Percentiles rank a stretch among this genome's conserved stretches.
phyloP scores from a whole-genome alignment of 2,113 vertebrate genomes.

The Centropristis striata region DNA sequence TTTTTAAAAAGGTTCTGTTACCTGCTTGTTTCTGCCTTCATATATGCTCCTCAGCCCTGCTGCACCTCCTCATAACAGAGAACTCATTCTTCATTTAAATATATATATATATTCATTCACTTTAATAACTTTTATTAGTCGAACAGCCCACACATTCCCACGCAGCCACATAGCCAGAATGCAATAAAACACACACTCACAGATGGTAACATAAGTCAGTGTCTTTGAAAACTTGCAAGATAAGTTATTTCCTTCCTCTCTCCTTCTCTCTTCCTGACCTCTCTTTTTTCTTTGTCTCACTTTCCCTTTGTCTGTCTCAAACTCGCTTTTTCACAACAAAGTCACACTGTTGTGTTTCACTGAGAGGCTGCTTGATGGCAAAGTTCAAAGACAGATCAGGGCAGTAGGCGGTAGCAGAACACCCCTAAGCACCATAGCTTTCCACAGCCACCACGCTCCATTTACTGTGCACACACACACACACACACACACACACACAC shows the following conservation, averaged over 20 bases:
- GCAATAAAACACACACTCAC: conserved; percentile 14
- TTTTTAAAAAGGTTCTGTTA: not conserved
- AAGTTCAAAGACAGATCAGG: conserved; percentile 58
- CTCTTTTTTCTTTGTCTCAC: conserved; percentile 18
- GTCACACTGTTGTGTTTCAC: conserved; percentile 33
- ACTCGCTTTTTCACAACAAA: conserved; percentile 28
- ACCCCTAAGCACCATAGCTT: conserved; percentile 39
- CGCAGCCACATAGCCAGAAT: not conserved
- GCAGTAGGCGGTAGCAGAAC: conserved; percentile 50
- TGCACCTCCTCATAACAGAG: not conserved
- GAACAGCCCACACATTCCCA: conserved; percentile 17
- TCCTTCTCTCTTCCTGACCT: conserved; percentile 3
- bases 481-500: not conserved
- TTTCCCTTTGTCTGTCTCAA: conserved; percentile 29
- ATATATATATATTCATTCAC: not conserved
- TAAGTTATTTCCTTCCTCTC: conserved; percentile 20
- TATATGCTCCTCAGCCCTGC: not conserved
- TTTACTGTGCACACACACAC: conserved; percentile 20
- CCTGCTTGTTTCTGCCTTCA: not conserved
- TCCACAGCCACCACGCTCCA: conserved; percentile 37
- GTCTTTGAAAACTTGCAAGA: conserved; percentile 37
- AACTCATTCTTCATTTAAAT: conserved; percentile 17
- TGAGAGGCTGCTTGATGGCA: conserved; percentile 47
- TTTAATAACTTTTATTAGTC: conserved; percentile 1
- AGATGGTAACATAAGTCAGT: conserved; percentile 12